Evolutionary conservation across 1,140 invertebrate genomes (phyloP).

Genomic region (Ceratosolen fusciceps): DNA sequence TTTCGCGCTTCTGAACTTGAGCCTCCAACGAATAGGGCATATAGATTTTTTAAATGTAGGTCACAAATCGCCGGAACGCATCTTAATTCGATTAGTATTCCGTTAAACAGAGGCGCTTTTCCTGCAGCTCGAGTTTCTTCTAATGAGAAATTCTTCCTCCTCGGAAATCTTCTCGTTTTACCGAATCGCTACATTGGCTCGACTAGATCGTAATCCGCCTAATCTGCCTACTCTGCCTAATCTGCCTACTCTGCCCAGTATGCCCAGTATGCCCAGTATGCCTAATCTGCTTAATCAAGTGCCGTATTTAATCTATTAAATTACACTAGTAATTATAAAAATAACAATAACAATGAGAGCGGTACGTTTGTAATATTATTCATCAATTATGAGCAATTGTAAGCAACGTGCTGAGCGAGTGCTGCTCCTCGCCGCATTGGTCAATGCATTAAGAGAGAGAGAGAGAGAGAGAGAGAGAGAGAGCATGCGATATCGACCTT

Average conservation of each 20-base stretch:
- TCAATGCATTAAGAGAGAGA: slow-evolving; percentile 11
- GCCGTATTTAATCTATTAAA: background rate
- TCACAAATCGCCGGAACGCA: background rate
- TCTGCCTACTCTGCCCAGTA: too few species aligned
- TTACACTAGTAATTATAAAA: background rate
- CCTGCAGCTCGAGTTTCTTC: too few species aligned
- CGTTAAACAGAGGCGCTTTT: background rate
- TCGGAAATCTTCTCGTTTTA: too few species aligned
- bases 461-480: too few species aligned
- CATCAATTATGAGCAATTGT: slow-evolving; percentile 28
- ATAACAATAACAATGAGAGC: background rate
- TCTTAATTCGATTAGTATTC: background rate
- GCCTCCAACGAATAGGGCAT: too few species aligned
- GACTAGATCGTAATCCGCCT: too few species aligned
- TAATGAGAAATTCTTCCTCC: too few species aligned
- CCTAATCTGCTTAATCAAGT: background rate
- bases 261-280: too few species aligned
- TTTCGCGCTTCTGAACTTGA: too few species aligned
- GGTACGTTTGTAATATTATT: slow-evolving; percentile 7
- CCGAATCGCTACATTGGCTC: too few species aligned
- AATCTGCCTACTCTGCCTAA: too few species aligned
- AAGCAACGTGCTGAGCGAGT: background rate
- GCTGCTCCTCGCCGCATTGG: background rate
- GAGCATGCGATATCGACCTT: background rate
- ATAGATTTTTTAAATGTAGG: background rate